A percentile compares a stretch with the other conserved stretches of the same genome.
These are phyloP conservation scores for Rhea pennata DNA, from an alignment of 2,113 vertebrate species.

Conservation along the genomic window DNA sequence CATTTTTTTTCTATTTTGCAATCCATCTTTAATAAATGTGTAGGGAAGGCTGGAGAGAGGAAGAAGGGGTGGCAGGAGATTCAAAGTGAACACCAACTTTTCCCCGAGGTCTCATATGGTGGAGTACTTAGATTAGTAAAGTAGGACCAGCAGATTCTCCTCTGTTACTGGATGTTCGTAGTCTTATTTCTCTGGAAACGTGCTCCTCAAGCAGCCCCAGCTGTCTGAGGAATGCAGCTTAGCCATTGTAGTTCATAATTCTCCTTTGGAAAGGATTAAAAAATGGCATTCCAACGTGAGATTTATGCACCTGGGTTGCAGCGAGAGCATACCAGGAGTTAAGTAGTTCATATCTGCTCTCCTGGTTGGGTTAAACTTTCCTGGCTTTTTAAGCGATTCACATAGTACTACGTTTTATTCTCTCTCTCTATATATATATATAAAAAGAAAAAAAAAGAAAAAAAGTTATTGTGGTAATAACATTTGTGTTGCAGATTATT, in stretches of 20 bases:
- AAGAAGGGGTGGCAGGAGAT: neutral
- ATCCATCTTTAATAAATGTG: slow-evolving; percentile 7
- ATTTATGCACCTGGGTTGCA: neutral
- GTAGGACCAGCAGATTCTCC: slow-evolving; percentile 14
- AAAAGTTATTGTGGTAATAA: neutral
- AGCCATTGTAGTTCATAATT: slow-evolving; percentile 6
- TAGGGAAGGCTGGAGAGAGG: neutral
- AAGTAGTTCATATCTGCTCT: neutral
- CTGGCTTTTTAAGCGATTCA: neutral
- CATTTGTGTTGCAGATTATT: slow-evolving; percentile 1
- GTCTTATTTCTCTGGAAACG: slow-evolving; percentile 36
- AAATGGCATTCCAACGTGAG: neutral
- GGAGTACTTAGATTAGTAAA: slow-evolving; percentile 17
- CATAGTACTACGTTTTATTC: neutral
- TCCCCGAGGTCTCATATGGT: neutral
- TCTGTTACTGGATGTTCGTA: slow-evolving; percentile 20
- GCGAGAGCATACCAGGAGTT: neutral
- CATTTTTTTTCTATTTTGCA: neutral
- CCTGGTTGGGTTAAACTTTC: neutral
- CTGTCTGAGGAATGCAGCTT: slow-evolving; percentile 59
- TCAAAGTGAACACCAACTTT: neutral
- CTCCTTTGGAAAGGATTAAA: neutral
- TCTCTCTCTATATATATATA: neutral
- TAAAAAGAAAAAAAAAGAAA: neutral
- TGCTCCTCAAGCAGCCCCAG: slow-evolving; percentile 34